Evolutionary conservation across 2,888 invertebrate species (phyloP).

Genomic region (Amiota mariae): DNA sequence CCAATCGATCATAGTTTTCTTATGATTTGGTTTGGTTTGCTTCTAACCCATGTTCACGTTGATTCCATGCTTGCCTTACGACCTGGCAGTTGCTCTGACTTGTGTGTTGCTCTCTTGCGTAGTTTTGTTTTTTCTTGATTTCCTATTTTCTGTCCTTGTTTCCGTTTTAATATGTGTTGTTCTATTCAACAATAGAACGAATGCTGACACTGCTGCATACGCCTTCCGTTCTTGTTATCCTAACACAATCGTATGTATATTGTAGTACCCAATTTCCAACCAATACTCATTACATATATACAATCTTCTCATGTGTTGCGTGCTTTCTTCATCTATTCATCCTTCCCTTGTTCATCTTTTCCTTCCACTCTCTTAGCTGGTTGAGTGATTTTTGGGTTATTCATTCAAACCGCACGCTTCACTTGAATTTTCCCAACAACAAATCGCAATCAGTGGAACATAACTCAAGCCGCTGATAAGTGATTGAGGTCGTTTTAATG

Average conservation of each 20-base stretch:
- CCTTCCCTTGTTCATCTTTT: background rate
- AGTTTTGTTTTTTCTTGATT: background rate
- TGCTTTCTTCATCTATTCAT: background rate
- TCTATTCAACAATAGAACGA: background rate
- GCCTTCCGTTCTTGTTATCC: background rate
- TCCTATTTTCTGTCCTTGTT: background rate
- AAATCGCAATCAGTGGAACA: background rate
- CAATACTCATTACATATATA: constrained; percentile 8
- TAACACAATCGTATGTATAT: background rate
- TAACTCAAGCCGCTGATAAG: background rate
- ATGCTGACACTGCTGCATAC: background rate
- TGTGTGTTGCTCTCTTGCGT: constrained; percentile 8
- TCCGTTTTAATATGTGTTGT: background rate
- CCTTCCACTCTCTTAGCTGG: background rate
- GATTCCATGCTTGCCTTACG: background rate
- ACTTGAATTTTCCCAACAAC: background rate
- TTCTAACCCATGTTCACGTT: background rate
- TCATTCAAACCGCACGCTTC: constrained; percentile 15
- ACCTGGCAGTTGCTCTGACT: background rate
- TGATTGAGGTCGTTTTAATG: constrained; percentile 1
- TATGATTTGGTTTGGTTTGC: background rate
- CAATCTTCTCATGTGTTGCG: constrained; percentile 2
- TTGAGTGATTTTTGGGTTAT: background rate
- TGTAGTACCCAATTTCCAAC: constrained; percentile 1
- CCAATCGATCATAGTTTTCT: constrained; percentile 21